Percentiles rank a stretch among this genome's conserved stretches.
These are phyloP conservation scores for Cyanoliseus patagonus DNA, from an alignment of 2,113 vertebrate genomes.

Conservation along the genomic window DNA sequence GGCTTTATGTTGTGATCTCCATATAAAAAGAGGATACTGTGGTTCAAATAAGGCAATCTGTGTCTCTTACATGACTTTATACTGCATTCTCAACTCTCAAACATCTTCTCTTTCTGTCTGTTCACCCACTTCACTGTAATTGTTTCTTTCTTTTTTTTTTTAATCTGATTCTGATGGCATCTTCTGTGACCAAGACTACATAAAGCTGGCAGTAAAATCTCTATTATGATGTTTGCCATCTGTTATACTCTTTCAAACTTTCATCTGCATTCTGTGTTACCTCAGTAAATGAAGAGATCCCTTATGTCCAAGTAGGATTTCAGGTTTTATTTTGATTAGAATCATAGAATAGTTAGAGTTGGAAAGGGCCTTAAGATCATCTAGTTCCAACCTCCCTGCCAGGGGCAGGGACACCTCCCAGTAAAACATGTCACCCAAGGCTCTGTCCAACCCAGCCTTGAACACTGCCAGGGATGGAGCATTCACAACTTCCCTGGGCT, in stretches of 20 bases:
- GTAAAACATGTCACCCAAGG: too few species aligned
- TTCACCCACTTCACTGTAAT: neutral
- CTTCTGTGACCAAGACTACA: neutral
- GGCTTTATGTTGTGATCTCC: neutral
- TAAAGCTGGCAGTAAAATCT: neutral
- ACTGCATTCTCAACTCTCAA: neutral
- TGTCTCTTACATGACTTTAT: neutral
- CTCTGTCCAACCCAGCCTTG: too few species aligned
- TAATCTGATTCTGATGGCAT: neutral
- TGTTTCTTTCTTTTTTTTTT: neutral
- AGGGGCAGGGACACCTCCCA: too few species aligned
- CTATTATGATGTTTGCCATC: neutral
- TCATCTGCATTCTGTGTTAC: neutral
- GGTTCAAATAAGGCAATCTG: neutral
- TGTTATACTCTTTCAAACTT: neutral
- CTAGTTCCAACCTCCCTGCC: too few species aligned
- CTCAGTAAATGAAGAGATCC: neutral
- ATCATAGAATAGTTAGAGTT: neutral
- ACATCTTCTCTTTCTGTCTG: neutral
- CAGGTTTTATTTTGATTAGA: neutral
- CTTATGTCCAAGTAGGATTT: neutral
- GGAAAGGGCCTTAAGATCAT: too few species aligned
- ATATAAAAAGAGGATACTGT: neutral
- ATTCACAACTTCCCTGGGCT: too few species aligned
- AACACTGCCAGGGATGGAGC: too few species aligned